Evolutionary conservation across 2,888 invertebrate species (phyloP).

Genomic region (Rhabditophanes sp.): DNA sequence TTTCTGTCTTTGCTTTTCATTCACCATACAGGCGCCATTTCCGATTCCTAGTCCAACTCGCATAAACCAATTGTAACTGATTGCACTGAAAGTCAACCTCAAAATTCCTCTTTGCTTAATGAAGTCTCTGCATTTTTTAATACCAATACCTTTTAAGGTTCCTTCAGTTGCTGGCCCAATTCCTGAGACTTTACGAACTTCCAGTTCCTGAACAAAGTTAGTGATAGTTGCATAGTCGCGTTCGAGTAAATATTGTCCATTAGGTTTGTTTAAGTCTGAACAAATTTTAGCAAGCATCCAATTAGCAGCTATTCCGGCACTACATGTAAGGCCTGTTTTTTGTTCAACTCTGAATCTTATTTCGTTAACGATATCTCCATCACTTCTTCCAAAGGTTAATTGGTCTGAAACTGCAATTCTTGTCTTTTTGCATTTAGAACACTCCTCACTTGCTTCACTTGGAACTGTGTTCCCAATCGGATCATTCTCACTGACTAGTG

Average conservation of each 20-base stretch:
- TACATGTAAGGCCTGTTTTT: slow-evolving; percentile 46
- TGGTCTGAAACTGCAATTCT: slow-evolving; percentile 12
- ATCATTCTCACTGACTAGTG: slow-evolving; percentile 10
- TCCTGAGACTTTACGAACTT: slow-evolving; percentile 52
- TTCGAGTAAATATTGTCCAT: slow-evolving; percentile 51
- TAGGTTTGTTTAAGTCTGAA: slow-evolving; percentile 54
- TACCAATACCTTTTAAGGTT: slow-evolving; percentile 48
- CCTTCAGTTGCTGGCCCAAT: slow-evolving; percentile 50
- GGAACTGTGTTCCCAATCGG: not conserved
- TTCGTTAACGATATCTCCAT: slow-evolving; percentile 46
- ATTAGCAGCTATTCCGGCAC: slow-evolving; percentile 51
- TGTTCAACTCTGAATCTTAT: slow-evolving; percentile 50
- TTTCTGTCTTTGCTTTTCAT: no score
- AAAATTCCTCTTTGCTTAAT: slow-evolving; percentile 48
- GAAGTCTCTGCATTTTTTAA: slow-evolving; percentile 50
- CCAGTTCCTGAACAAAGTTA: slow-evolving; percentile 49
- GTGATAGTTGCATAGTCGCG: slow-evolving; percentile 45
- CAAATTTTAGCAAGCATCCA: slow-evolving; percentile 53
- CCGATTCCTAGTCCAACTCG: slow-evolving; percentile 22
- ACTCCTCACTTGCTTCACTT: slow-evolving; percentile 5
- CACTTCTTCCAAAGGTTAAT: slow-evolving; percentile 45
- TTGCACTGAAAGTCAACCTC: slow-evolving; percentile 46
- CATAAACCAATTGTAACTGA: slow-evolving; percentile 16
- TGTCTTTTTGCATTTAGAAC: slow-evolving; percentile 12
- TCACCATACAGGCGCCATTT: no score